phyloP scores from a whole-genome alignment of 1,140 invertebrate species.

The Drosophila saltans region DNA sequence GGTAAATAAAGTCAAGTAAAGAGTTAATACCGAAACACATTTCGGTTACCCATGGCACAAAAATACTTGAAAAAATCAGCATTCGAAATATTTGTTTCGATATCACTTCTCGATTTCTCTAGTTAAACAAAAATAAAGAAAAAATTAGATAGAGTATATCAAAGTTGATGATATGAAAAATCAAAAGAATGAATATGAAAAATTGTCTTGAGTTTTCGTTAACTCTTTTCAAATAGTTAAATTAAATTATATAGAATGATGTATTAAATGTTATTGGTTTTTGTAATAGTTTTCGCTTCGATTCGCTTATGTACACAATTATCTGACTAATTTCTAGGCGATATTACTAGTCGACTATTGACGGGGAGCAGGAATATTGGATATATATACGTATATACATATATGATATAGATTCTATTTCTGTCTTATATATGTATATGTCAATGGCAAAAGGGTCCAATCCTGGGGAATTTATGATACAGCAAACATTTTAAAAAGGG shows the following conservation, averaged over 20 bases:
- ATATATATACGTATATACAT: no score
- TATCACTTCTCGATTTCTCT: neutral
- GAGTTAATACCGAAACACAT: neutral
- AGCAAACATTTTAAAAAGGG: neutral
- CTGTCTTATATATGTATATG: no score
- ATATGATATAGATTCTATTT: no score
- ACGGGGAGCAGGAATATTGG: no score
- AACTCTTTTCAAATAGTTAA: no score
- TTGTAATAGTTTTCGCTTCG: neutral
- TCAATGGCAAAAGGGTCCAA: no score
- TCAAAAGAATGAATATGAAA: neutral
- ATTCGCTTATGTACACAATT: constrained; percentile 1
- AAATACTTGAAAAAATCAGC: neutral
- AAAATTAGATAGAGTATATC: neutral
- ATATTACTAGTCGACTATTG: neutral
- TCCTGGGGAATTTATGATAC: neutral
- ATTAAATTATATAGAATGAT: no score
- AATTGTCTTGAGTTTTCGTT: no score
- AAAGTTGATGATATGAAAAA: neutral
- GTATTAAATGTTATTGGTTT: no score
- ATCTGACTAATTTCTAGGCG: neutral
- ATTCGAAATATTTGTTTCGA: neutral
- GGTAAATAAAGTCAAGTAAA: neutral
- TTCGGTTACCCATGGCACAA: neutral
- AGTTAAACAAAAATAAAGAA: no score